Conservation (phyloP, 2,797 vertebrate genomes). For the Macropus fuliginosus region DNA sequence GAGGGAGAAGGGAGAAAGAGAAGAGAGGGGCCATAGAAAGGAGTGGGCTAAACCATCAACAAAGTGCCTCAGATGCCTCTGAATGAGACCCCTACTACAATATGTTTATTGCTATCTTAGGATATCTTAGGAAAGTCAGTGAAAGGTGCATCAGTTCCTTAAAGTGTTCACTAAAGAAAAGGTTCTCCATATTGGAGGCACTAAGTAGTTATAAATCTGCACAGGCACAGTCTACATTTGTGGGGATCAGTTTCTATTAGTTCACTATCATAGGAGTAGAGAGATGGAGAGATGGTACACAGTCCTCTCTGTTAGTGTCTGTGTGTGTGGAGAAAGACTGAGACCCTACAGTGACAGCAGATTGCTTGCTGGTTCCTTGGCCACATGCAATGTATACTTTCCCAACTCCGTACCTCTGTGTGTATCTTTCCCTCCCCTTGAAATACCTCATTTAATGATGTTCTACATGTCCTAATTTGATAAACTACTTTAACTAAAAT, state of each 20-base stretch:
- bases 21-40: background rate
- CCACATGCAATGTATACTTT: background rate
- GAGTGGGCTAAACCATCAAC: background rate
- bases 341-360: background rate
- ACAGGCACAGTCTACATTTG: accelerated
- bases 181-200: background rate
- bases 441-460: background rate
- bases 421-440: background rate
- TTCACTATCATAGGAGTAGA: accelerated
- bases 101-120: background rate
- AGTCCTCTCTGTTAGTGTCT: background rate
- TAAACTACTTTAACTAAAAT: background rate
- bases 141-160: background rate
- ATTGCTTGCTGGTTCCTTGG: background rate
- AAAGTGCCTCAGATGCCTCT: background rate
- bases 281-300: accelerated
- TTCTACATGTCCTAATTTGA: background rate
- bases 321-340: background rate
- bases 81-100: background rate
- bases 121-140: background rate
- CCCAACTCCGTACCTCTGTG: background rate
- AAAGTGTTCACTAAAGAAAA: background rate
- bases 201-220: background rate
- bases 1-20: background rate
- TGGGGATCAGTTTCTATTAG: background rate